Evolutionary conservation across 2,797 vertebrate species (phyloP).

Genomic region (Phrynocephalus vlangalii): DNA sequence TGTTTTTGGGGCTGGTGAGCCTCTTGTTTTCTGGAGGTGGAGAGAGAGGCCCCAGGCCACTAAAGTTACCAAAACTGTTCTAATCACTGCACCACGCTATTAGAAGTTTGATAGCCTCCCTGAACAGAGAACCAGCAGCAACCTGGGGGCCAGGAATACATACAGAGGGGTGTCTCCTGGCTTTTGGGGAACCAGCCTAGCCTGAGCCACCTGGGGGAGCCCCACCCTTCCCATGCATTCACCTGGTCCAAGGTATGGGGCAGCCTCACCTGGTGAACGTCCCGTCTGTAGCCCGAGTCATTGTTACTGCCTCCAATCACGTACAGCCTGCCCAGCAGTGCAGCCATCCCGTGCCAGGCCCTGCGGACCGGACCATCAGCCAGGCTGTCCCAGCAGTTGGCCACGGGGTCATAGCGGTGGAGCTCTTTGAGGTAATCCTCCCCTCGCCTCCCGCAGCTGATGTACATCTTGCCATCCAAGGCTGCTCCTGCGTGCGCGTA

Average conservation of each 20-base stretch:
- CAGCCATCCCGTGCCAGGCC: constrained; percentile 95
- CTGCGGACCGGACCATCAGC: constrained; percentile 88
- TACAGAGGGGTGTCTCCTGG: too few relatives aligned
- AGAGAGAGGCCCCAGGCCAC: too few relatives aligned
- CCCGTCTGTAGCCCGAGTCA: constrained; percentile 86
- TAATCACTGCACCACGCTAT: too few relatives aligned
- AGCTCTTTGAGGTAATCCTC: constrained; percentile 90
- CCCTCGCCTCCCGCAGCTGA: constrained; percentile 91
- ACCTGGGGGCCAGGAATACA: too few relatives aligned
- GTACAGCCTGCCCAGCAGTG: constrained; percentile 85
- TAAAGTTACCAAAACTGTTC: too few relatives aligned
- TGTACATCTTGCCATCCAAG: constrained; percentile 89
- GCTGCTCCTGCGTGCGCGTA: constrained; percentile 92
- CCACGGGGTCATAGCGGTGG: constrained; percentile 87
- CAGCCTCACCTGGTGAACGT: constrained; percentile 83
- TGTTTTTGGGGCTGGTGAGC: too few relatives aligned
- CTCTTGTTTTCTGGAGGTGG: too few relatives aligned
- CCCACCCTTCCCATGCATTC: too few relatives aligned
- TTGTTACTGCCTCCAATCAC: constrained; percentile 96
- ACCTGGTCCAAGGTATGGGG: neutral
- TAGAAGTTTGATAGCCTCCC: too few relatives aligned
- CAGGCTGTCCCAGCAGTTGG: constrained; percentile 83
- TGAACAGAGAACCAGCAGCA: too few relatives aligned
- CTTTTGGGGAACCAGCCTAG: too few relatives aligned
- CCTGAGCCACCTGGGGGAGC: too few relatives aligned